phyloP scores from a whole-genome alignment of 2,113 vertebrate species.

The Typhlomys cinereus region DNA sequence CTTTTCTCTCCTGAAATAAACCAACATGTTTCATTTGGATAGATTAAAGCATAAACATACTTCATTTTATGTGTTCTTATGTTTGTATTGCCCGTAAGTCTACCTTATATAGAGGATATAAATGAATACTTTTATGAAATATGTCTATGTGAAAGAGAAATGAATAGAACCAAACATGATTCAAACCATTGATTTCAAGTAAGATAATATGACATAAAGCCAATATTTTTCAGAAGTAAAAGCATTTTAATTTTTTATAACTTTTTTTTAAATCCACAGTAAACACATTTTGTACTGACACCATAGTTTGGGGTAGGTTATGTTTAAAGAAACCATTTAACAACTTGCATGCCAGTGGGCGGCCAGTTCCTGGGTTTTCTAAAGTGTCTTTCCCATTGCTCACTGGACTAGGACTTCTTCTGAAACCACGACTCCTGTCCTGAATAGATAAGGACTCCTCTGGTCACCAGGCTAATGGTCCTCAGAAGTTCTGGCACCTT shows the following conservation, averaged over 20 bases:
- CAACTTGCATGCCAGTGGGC: not conserved
- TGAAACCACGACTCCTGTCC: not conserved
- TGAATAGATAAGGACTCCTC: not conserved
- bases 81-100: not conserved
- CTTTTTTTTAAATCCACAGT: not conserved
- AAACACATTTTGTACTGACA: not conserved
- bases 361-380: not conserved
- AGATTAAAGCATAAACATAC: constrained; percentile 19
- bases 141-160: not conserved
- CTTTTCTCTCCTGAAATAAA: constrained; percentile 17
- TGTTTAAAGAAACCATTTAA: not conserved
- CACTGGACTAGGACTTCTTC: not conserved
- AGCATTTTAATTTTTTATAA: not conserved
- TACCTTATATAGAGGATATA: not conserved
- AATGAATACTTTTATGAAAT: constrained; percentile 27
- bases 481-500: not conserved
- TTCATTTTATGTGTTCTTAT: not conserved
- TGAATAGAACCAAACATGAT: not conserved
- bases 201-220: not conserved
- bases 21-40: constrained; percentile 1
- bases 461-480: not conserved
- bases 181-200: constrained; percentile 27
- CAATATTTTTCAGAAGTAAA: not conserved
- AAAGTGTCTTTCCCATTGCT: not conserved
- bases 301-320: not conserved